Base-by-base conservation (phyloP, 2,888 invertebrate species). In the Bombylius major region DNA sequence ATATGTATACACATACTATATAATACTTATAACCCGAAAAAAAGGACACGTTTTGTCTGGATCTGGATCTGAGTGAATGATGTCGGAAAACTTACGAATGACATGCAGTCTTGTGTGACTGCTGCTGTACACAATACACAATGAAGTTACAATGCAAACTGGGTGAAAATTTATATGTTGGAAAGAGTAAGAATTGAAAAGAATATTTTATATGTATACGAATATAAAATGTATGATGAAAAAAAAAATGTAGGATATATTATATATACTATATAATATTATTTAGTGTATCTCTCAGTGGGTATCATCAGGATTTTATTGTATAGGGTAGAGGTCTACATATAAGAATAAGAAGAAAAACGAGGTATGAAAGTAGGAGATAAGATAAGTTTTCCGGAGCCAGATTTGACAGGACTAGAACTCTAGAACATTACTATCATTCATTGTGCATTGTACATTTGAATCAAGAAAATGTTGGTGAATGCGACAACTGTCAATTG, bases 401-500 rank as follows among this genome's bases (percentile, higher is more conserved):
- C 39, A 42, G 11, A 11, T 42, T 42, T 42, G 39, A 42, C 39
- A 42, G 9, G 36, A 11, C 39, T 11, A 42, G 9, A 9, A 11
- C 39, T 11, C 11, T 42, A 11, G 39, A 42, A 42, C 11, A 42
- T 42, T 42, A 42, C 11, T 42, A 42, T 42, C 11, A 42, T 42
- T 42, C 39, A 42, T 11, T 42, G 39, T 42, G 11, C 12, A 42
- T 36, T 23, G 23, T 23, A 23, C 23, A 23, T 23, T n/a, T 23
- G 23, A 23, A 23, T 23, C 23, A 23, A 23, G 23, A 23, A 23
- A 42, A 11, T 42, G 11, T 42, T 42, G 11, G 55, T 51, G 55
- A 55, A 55, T 55, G 50, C 55, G 55, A 55, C 55, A 55, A 55
- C 55, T 50, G 50, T 55, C 55, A 55, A 55, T 55, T 50, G 55